Base-by-base conservation (phyloP, 2,113 vertebrate species). In the Oryzias melastigma region DNA sequence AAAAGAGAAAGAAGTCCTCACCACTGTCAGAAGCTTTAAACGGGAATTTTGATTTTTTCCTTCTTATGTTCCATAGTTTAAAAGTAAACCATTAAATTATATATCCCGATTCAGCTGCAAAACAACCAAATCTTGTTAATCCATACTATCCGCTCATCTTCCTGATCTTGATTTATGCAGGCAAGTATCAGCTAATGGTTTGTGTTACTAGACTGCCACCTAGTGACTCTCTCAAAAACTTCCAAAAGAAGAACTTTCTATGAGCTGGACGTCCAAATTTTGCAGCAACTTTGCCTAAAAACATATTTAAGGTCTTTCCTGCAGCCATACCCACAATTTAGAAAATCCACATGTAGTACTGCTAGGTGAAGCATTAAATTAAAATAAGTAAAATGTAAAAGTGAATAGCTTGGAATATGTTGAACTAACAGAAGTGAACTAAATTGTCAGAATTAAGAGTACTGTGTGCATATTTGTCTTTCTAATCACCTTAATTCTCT, bases 141-240 rank as follows among this genome's bases (percentile, higher is more conserved):
- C 58, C 66, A 68, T 76, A 67, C 81, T 78, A 82, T 79, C 63
- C 18, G 49, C 71, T 75, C 60, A 75, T 84, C 77, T 61, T 73
- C 71, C 45, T 63, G 58, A 65, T 66, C 63, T 79, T 71, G 58
- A 70, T 75, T 67, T 43, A 59, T 77, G 77, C 71, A 83, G 65
- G 75, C 54, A 53, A 40, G n/a, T 57, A n/a, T 50, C 57, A 43
- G 62, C 57, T 46, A 7, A 24, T 48, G 71, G 54, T 86, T 57
- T 66, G 52, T 89, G 91, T 86, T 85, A 85, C 90, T 85, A 78
- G 77, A 90, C 87, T 92, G 91, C 90, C 91, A 90, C 86, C 91
- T 91, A 92, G 90, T 90, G 91, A 89, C 72, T 22, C 42, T 55
- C 59, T 50, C 49, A 40, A 35, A 57, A 17, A 18, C 42, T 77